Evolutionary conservation across 2,113 vertebrate species (phyloP).

Genomic region (Eonycteris spelaea): DNA sequence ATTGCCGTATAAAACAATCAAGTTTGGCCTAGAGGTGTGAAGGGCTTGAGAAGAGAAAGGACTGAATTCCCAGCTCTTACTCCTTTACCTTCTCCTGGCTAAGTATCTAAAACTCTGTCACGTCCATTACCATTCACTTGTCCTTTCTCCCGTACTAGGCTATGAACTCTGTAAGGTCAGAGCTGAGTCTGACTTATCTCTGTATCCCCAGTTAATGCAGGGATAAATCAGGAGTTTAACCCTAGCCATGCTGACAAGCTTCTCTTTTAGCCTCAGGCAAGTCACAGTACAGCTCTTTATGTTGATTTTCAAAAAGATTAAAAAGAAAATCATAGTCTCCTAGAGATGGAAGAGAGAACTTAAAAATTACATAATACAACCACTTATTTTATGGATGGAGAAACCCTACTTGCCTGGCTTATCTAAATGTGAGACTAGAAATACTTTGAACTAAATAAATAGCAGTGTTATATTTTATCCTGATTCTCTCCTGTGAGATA

Average conservation of each 20-base stretch:
- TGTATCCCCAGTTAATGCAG: not conserved
- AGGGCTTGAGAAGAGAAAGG: not conserved
- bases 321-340: not conserved
- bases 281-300: not conserved
- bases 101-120: not conserved
- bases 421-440: slow-evolving; percentile 16
- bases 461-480: slow-evolving; percentile 4
- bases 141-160: not conserved
- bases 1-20: not conserved
- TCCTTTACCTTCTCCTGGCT: not conserved
- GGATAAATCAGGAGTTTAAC: not conserved
- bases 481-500: not conserved
- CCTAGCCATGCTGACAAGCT: not conserved
- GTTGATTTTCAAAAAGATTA: slow-evolving; percentile 1
- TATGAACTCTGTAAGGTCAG: not conserved
- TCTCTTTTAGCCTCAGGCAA: not conserved
- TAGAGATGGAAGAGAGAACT: not conserved
- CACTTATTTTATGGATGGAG: not conserved
- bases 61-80: not conserved
- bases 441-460: slow-evolving; percentile 30
- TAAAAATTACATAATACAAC: slow-evolving; percentile 10
- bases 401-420: not conserved
- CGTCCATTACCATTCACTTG: not conserved
- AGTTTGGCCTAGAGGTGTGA: not conserved
- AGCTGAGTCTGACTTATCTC: not conserved